A percentile compares a stretch with the other conserved stretches of the same genome.
These are phyloP conservation scores for Lophius americanus DNA, from an alignment of 2,797 vertebrate species.

Conservation along the genomic window DNA sequence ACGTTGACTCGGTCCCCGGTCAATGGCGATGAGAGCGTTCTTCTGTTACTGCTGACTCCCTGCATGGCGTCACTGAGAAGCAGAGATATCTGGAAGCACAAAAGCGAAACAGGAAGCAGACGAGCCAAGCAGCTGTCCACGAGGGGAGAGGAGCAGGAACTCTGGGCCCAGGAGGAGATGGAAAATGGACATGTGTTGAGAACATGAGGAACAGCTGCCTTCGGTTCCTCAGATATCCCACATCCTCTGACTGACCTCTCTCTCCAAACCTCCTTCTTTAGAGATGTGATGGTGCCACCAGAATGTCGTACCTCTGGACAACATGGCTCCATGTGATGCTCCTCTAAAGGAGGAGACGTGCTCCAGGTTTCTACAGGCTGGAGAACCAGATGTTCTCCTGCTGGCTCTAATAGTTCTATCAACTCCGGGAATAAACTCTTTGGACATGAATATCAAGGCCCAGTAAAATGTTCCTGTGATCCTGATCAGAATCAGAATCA, in stretches of 20 bases:
- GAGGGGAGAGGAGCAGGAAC: conserved; percentile 22
- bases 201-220: conserved; percentile 74
- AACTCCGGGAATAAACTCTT: too few relatives aligned
- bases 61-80: conserved; percentile 24
- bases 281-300: too few relatives aligned
- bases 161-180: conserved; percentile 53
- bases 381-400: too few relatives aligned
- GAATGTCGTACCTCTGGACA: too few relatives aligned
- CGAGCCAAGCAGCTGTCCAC: conserved; percentile 32
- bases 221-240: conserved; percentile 54
- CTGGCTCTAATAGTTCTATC: too few relatives aligned
- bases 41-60: conserved; percentile 12
- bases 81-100: conserved; percentile 35
- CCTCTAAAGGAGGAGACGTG: too few relatives aligned
- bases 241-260: conserved; percentile 67
- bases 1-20: neutral
- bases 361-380: too few relatives aligned
- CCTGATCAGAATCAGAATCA: too few relatives aligned
- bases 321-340: too few relatives aligned
- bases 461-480: too few relatives aligned
- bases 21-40: neutral
- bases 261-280: conserved; percentile 19
- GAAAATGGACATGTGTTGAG: conserved; percentile 69
- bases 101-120: conserved; percentile 63
- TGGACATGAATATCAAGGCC: too few relatives aligned